These are phyloP conservation scores for Caenorhabditis sp. DNA, from an alignment of 2,888 invertebrate genomes.

Conservation along the genomic window DNA sequence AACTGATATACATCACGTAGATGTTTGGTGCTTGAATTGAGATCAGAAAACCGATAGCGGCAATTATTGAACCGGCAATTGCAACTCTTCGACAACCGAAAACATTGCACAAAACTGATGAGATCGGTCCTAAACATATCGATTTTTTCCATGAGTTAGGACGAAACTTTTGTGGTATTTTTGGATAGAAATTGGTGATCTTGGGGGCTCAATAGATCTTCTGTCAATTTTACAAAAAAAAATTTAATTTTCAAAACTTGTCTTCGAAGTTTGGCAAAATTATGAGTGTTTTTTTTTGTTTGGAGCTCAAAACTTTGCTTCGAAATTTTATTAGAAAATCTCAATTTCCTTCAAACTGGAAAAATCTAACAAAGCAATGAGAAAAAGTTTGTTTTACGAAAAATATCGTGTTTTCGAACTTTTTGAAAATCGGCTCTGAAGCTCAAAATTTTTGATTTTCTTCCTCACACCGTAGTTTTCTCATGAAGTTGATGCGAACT, in stretches of 20 bases:
- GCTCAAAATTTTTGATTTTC: too few relatives aligned
- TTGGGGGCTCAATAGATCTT: neutral
- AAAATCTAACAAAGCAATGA: too few relatives aligned
- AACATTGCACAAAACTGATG: slow-evolving; percentile 90
- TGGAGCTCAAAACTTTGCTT: too few relatives aligned
- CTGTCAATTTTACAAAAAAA: neutral
- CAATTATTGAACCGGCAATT: slow-evolving; percentile 82
- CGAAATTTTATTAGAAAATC: too few relatives aligned
- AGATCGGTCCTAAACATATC: slow-evolving; percentile 83
- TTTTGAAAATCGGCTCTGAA: too few relatives aligned
- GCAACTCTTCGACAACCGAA: slow-evolving; percentile 92
- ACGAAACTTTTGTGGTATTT: neutral
- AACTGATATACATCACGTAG: slow-evolving; percentile 81
- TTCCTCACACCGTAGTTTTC: too few relatives aligned
- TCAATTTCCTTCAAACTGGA: too few relatives aligned
- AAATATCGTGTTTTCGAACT: too few relatives aligned
- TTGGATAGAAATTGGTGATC: too few relatives aligned
- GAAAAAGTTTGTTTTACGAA: too few relatives aligned
- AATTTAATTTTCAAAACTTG: neutral
- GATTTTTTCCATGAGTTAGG: neutral
- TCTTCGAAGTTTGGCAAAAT: too few relatives aligned
- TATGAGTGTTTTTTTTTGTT: neutral
- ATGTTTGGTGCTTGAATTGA: slow-evolving; percentile 81
- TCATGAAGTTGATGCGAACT: too few relatives aligned
- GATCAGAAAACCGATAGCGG: slow-evolving; percentile 80